These are phyloP conservation scores for Zosterops borbonicus DNA, from an alignment of 2,113 vertebrate genomes.

Conservation along the genomic window DNA sequence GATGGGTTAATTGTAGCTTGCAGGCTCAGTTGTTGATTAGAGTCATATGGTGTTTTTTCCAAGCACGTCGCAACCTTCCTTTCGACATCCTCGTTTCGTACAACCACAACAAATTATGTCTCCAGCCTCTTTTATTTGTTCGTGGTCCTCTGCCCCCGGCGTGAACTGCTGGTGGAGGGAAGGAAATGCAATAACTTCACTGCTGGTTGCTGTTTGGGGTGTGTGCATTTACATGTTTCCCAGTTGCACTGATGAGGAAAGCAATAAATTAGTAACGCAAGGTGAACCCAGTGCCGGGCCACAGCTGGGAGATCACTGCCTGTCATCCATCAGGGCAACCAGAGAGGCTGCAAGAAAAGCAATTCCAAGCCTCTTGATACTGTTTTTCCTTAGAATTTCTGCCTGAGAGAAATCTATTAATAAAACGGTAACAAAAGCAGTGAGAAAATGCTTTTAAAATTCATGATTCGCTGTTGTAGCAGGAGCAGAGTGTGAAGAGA, in stretches of 20 bases:
- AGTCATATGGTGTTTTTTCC: conserved; percentile 56
- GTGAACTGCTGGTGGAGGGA: conserved; percentile 1
- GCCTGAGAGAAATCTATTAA: neutral
- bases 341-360: neutral
- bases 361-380: neutral
- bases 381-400: neutral
- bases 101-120: neutral
- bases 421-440: neutral
- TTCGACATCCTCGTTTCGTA: conserved; percentile 20
- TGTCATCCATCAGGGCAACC: neutral
- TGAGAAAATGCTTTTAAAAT: neutral
- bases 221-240: neutral
- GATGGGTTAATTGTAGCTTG: conserved; percentile 61
- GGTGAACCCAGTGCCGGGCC: neutral
- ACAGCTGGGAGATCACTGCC: neutral
- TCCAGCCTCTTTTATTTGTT: neutral
- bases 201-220: neutral
- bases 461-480: accelerated
- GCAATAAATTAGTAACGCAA: neutral
- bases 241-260: neutral
- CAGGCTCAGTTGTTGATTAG: conserved; percentile 52
- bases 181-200: neutral
- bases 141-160: neutral
- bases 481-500: neutral
- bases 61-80: neutral